Base-by-base conservation (phyloP, 2,797 vertebrate species). In the Poecilia gillii region DNA sequence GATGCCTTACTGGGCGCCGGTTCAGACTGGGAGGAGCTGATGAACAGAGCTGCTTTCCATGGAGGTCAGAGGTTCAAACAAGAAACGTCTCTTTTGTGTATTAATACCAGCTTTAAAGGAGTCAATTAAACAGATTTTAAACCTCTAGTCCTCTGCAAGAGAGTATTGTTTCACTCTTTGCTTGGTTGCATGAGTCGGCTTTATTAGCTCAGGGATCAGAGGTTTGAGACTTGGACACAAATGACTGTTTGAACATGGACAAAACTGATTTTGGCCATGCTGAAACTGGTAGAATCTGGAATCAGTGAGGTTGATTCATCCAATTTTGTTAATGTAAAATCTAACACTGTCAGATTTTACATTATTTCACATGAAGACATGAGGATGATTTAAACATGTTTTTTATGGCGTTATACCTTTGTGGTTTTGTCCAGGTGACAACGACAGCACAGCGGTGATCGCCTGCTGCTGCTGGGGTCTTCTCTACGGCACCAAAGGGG, bases 401-500 rank as follows among this genome's bases (percentile, higher is more conserved):
- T 55, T 18, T 12, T 13, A 39, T 4, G 23, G 4, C 16, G 59
- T n/a, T 45, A 6, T 28, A n/a, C 47, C 43, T 28, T 13, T 41
- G 13, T 57, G 73, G 14, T 45, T 75, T 33, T 59, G 7, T 45
- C 41, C 73, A 75, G 73, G 73, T 25, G 73, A 75, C 73, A 75
- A 28, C 31, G 73, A 75, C 41, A 62, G 57, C 57, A 66, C 62
- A 39, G 96, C 96, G 0, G 95, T 95, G 71, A 97, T 97, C 0
- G 97, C 96, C 1, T 95, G 95, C 84, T 96, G 96, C 86, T 96
- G 94, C 71, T 97, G 96, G 96, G 96, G 96, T 72, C 90, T 96
- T 39, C 88, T 94, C 16, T 81, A 97, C 0, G 95, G 96, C 46
- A 92, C 91, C 8, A 25, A 88, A 11, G 93, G 93, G 6, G 95